phyloP scores from a whole-genome alignment of 2,888 invertebrate species.

The Mesodorylaimus sp. region DNA sequence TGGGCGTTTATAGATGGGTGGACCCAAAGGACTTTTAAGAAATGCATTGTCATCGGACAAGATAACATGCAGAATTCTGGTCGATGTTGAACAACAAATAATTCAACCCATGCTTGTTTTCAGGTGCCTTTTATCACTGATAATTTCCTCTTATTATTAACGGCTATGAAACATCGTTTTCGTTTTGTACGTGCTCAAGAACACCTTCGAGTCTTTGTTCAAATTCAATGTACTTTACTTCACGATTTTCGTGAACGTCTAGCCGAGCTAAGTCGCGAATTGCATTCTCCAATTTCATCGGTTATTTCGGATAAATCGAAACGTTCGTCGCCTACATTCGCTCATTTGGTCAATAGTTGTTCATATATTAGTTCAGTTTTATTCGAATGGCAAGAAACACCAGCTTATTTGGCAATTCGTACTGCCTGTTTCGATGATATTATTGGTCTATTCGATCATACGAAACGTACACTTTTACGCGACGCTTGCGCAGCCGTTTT shows the following conservation, averaged over 20 bases:
- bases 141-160: background rate
- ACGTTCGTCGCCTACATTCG: background rate
- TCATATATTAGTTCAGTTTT: background rate
- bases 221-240: background rate
- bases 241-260: slow-evolving; percentile 2
- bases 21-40: too few species aligned
- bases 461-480: too few species aligned
- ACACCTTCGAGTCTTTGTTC: background rate
- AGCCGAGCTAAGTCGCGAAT: too few species aligned
- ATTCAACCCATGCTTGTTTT: background rate
- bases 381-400: background rate
- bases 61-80: background rate
- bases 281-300: too few species aligned
- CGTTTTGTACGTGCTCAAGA: background rate
- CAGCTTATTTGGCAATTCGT: background rate
- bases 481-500: too few species aligned
- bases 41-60: background rate
- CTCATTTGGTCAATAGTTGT: background rate
- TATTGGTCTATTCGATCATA: background rate
- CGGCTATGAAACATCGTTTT: slow-evolving; percentile 1
- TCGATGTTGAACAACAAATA: background rate
- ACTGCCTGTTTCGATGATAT: slow-evolving; percentile 1
- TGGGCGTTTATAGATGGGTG: background rate
- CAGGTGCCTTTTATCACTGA: background rate
- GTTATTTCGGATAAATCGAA: too few species aligned